Conservation (phyloP, 2,888 invertebrate species). For the Epinotia nisella region DNA sequence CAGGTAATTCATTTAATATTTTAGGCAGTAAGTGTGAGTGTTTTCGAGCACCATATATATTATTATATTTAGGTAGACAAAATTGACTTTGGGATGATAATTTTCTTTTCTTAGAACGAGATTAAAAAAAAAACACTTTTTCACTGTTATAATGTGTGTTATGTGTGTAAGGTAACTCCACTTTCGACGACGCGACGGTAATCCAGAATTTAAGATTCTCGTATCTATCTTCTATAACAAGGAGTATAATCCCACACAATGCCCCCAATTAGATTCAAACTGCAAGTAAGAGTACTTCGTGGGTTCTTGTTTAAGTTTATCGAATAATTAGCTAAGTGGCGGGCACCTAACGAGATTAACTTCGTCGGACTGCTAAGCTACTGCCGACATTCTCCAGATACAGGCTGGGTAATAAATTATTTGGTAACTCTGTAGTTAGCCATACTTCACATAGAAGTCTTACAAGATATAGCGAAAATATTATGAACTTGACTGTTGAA, state of each 20-base stretch:
- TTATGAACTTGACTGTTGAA: neutral
- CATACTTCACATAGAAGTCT: neutral
- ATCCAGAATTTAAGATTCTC: neutral
- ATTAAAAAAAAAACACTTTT: too few relatives aligned
- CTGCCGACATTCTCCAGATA: slow-evolving; percentile 32
- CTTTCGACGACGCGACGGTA: neutral
- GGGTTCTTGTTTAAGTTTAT: slow-evolving; percentile 16
- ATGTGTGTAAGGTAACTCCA: neutral
- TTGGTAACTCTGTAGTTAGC: slow-evolving; percentile 1
- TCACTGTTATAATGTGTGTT: too few relatives aligned
- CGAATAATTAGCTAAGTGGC: slow-evolving; percentile 39
- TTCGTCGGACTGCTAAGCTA: slow-evolving; percentile 13
- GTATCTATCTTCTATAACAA: neutral
- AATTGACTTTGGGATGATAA: too few relatives aligned
- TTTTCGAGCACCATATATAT: too few relatives aligned
- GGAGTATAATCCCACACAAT: neutral
- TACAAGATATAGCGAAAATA: neutral
- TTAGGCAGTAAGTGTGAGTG: too few relatives aligned
- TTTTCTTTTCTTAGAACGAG: too few relatives aligned
- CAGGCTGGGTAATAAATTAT: slow-evolving; percentile 4
- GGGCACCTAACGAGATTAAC: slow-evolving; percentile 32
- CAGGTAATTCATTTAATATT: too few relatives aligned
- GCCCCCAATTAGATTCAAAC: neutral
- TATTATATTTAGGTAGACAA: too few relatives aligned
- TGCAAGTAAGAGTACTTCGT: slow-evolving; percentile 11